These are phyloP conservation scores for Rhodinocichla rosea DNA, from an alignment of 2,113 vertebrate genomes.

Conservation along the genomic window DNA sequence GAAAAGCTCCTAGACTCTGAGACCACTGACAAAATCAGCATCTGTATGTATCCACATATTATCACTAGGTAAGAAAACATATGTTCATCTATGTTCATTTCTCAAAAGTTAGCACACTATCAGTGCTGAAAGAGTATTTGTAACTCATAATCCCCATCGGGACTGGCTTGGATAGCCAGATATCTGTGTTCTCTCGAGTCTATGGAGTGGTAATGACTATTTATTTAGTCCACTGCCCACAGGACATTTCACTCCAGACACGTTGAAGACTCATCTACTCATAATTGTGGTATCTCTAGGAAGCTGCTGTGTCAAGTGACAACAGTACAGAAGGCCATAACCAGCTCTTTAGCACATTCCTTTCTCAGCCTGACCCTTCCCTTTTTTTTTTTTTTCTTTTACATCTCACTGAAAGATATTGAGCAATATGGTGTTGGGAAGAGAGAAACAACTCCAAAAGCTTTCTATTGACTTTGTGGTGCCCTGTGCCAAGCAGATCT, in stretches of 20 bases:
- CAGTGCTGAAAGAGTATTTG: background rate
- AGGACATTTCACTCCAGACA: background rate
- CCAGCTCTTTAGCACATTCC: slow-evolving; percentile 1
- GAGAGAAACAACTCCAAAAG: slow-evolving; percentile 10
- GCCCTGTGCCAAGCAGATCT: slow-evolving; percentile 36
- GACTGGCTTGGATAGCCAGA: background rate
- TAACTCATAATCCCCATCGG: background rate
- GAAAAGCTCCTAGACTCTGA: background rate
- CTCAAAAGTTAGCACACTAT: background rate
- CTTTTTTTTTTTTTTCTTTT: background rate
- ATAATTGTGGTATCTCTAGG: background rate
- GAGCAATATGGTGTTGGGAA: slow-evolving; percentile 28
- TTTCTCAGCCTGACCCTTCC: background rate
- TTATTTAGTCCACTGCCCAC: background rate
- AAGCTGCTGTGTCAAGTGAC: background rate
- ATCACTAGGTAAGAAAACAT: background rate
- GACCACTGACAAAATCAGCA: background rate
- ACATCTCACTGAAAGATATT: background rate
- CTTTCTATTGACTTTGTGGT: background rate
- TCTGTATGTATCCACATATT: too few relatives aligned
- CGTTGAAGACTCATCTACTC: background rate
- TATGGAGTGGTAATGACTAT: background rate
- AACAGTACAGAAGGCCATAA: slow-evolving; percentile 14
- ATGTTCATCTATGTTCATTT: background rate
- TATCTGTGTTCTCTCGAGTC: background rate